A percentile compares a stretch with the other conserved stretches of the same genome.
Evolutionary conservation across 2,888 invertebrate genomes (phyloP).

Genomic region (Aspidiotus destructor): DNA sequence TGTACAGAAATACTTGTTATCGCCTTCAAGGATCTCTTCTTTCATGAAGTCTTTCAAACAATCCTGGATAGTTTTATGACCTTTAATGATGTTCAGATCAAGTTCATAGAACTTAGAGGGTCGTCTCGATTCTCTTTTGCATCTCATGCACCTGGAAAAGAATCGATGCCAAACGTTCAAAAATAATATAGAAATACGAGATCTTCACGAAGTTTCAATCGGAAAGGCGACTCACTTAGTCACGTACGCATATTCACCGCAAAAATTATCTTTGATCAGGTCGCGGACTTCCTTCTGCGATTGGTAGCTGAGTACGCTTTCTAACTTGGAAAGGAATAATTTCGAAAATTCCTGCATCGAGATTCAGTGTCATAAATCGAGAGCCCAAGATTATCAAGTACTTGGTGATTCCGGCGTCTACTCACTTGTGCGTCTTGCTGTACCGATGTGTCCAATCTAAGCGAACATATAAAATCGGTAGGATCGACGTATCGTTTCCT

Average conservation of each 20-base stretch:
- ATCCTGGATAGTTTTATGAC: conserved; percentile 41
- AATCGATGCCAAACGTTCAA: neutral
- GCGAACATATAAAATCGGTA: conserved; percentile 48
- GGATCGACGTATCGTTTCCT: conserved; percentile 50
- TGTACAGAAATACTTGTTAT: conserved; percentile 51
- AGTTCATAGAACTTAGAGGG: conserved; percentile 52
- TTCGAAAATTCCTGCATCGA: conserved; percentile 51
- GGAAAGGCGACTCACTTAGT: conserved; percentile 41
- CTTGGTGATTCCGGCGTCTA: neutral
- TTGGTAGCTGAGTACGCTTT: conserved; percentile 44
- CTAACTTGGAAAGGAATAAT: conserved; percentile 50
- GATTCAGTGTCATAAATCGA: neutral
- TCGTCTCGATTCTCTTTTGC: conserved; percentile 47
- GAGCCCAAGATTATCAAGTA: neutral
- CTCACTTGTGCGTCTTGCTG: conserved; percentile 52
- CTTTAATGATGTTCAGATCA: conserved; percentile 46
- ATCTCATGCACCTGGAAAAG: conserved; percentile 45
- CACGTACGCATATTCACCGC: conserved; percentile 46
- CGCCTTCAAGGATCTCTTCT: conserved; percentile 51
- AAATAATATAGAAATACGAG: neutral
- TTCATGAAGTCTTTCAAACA: conserved; percentile 49
- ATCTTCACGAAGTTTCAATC: neutral
- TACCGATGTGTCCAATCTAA: conserved; percentile 50
- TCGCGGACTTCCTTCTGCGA: conserved; percentile 40
- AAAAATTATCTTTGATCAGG: conserved; percentile 45